phyloP scores from a whole-genome alignment of 2,888 invertebrate species.

The Aleiodes leptofemur region DNA sequence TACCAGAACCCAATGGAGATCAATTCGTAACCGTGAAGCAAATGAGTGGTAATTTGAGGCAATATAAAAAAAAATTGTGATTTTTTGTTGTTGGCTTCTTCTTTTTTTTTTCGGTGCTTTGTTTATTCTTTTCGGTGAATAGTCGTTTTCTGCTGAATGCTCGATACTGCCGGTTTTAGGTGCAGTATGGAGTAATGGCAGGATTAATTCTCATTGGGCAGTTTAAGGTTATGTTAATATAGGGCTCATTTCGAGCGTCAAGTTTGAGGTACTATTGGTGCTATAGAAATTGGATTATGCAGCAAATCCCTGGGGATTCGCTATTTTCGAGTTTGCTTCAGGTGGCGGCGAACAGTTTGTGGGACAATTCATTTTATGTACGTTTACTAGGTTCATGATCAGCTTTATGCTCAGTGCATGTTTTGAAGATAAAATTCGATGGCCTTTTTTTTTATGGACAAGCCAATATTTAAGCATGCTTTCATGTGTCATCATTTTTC shows the following conservation, averaged over 20 bases:
- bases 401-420: slow-evolving; percentile 21
- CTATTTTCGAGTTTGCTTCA: slow-evolving; percentile 43
- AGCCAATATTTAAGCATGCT: too few species aligned
- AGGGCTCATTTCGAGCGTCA: slow-evolving; percentile 27
- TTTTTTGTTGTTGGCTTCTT: neutral
- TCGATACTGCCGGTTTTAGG: neutral
- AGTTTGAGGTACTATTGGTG: slow-evolving; percentile 5
- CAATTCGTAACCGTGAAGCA: slow-evolving; percentile 42
- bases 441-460: too few species aligned
- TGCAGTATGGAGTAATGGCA: slow-evolving; percentile 13
- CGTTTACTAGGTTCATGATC: slow-evolving; percentile 66
- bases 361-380: slow-evolving; percentile 73
- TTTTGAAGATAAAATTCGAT: too few species aligned
- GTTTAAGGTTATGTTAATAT: slow-evolving; percentile 20
- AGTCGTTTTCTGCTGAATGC: too few species aligned
- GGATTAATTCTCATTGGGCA: slow-evolving; percentile 12
- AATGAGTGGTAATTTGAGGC: slow-evolving; percentile 41
- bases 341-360: slow-evolving; percentile 63
- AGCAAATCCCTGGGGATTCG: slow-evolving; percentile 58
- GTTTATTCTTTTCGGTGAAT: neutral
- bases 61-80: slow-evolving; percentile 37
- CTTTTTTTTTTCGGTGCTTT: neutral
- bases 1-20: slow-evolving; percentile 34
- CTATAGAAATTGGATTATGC: slow-evolving; percentile 4
- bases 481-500: too few species aligned